phyloP scores from a whole-genome alignment of 2,113 vertebrate genomes.

The Thymallus thymallus region DNA sequence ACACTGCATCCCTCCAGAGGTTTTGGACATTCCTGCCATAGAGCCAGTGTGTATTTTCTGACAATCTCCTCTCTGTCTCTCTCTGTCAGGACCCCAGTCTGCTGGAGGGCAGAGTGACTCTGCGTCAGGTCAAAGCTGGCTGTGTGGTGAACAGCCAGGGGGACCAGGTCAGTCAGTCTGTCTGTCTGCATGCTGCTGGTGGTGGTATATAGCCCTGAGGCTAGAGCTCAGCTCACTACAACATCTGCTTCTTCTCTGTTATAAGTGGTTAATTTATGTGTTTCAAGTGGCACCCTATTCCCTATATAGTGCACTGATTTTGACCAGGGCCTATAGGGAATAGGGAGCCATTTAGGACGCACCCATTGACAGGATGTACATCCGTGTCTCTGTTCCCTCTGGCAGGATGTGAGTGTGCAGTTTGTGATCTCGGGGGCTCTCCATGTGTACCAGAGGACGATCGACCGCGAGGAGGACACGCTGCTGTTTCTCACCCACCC shows the following conservation, averaged over 20 bases:
- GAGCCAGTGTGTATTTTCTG: too few relatives aligned
- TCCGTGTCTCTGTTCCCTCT: neutral
- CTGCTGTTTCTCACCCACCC: slow-evolving; percentile 89
- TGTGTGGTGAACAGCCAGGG: slow-evolving; percentile 85
- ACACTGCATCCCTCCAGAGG: neutral
- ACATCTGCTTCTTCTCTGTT: neutral
- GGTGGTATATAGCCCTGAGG: too few relatives aligned
- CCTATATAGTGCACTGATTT: too few relatives aligned
- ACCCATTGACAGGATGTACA: too few relatives aligned
- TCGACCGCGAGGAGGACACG: slow-evolving; percentile 86
- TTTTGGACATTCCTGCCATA: too few relatives aligned
- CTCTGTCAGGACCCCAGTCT: slow-evolving; percentile 76
- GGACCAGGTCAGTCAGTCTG: slow-evolving; percentile 85
- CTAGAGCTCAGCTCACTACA: neutral
- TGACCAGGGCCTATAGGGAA: too few relatives aligned
- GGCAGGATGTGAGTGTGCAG: slow-evolving; percentile 86
- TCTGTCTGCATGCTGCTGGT: too few relatives aligned
- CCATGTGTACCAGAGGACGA: slow-evolving; percentile 89
- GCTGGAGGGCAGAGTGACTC: slow-evolving; percentile 82
- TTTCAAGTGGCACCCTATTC: neutral
- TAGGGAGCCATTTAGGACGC: neutral
- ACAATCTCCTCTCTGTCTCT: slow-evolving; percentile 5
- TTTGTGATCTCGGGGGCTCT: slow-evolving; percentile 90
- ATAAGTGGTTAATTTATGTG: neutral
- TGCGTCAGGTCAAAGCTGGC: slow-evolving; percentile 87